Evolutionary conservation across 2,888 invertebrate genomes (phyloP).

Genomic region (Agriopis aurantiaria): DNA sequence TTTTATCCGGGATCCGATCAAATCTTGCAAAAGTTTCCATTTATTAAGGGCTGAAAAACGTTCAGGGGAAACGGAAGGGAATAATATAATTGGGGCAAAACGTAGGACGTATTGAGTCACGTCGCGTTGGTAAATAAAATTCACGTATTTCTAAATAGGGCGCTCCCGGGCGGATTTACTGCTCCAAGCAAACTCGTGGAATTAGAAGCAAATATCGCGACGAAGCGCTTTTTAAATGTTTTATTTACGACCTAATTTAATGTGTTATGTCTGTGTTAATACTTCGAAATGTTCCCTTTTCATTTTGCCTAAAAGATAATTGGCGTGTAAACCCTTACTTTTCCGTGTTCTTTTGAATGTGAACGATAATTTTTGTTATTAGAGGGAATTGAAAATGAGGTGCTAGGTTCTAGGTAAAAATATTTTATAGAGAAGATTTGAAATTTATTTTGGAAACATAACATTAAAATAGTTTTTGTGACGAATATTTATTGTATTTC

Average conservation of each 20-base stretch:
- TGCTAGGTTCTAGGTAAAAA: not conserved
- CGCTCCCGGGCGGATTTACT: constrained; percentile 46
- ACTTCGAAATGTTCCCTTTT: constrained; percentile 43
- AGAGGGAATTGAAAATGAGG: constrained; percentile 2
- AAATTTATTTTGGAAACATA: not conserved
- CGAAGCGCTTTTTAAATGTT: constrained; percentile 46
- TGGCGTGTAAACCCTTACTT: constrained; percentile 40
- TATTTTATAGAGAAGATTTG: not conserved
- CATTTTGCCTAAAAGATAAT: constrained; percentile 46
- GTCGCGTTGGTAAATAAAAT: constrained; percentile 51
- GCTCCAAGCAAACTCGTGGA: constrained; percentile 49
- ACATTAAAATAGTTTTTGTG: too few species aligned
- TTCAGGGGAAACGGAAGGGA: constrained; percentile 47
- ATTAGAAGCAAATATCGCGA: constrained; percentile 43
- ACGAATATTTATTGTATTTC: too few species aligned
- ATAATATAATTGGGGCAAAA: constrained; percentile 48
- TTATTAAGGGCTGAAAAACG: constrained; percentile 49
- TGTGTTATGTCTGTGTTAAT: constrained; percentile 36
- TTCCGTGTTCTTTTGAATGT: constrained; percentile 24
- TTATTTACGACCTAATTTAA: constrained; percentile 47
- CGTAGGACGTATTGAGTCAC: constrained; percentile 49
- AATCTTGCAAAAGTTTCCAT: constrained; percentile 50
- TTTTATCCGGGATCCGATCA: constrained; percentile 49
- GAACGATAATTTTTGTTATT: constrained; percentile 4
- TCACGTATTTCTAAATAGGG: constrained; percentile 46